Evolutionary conservation across 2,888 invertebrate species (phyloP).

Genomic region (Trissolcus brochymenae): DNA sequence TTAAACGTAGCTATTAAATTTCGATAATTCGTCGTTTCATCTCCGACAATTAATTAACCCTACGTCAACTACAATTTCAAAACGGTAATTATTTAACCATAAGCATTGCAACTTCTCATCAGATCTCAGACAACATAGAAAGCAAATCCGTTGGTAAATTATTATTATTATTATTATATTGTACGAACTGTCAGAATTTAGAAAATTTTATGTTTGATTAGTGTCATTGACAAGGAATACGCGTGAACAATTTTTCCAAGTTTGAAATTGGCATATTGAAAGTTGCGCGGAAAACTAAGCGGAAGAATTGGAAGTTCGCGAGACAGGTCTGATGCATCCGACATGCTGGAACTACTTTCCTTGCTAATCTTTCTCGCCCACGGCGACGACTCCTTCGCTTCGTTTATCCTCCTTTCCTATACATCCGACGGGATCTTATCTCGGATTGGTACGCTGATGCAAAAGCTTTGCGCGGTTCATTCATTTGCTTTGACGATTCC

Average conservation of each 20-base stretch:
- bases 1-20: conserved; percentile 32
- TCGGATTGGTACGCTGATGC: conserved; percentile 36
- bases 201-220: neutral
- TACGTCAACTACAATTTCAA: conserved; percentile 17
- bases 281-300: neutral
- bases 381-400: conserved; percentile 14
- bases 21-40: conserved; percentile 14
- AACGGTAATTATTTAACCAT: conserved; percentile 14
- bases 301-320: conserved; percentile 15
- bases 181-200: no score
- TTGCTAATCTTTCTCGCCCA: conserved; percentile 23
- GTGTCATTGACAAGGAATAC: neutral
- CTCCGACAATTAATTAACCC: conserved; percentile 28
- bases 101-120: neutral
- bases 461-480: conserved; percentile 52
- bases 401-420: conserved; percentile 23
- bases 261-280: conserved; percentile 4
- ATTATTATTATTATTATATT: no score
- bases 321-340: conserved; percentile 5
- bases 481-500: conserved; percentile 55
- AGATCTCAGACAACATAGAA: no score
- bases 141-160: no score
- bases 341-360: conserved; percentile 5
- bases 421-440: conserved; percentile 6
- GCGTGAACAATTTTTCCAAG: neutral